These are phyloP conservation scores for Aporrectodea caliginosa DNA, from an alignment of 1,140 invertebrate species.

Conservation along the genomic window DNA sequence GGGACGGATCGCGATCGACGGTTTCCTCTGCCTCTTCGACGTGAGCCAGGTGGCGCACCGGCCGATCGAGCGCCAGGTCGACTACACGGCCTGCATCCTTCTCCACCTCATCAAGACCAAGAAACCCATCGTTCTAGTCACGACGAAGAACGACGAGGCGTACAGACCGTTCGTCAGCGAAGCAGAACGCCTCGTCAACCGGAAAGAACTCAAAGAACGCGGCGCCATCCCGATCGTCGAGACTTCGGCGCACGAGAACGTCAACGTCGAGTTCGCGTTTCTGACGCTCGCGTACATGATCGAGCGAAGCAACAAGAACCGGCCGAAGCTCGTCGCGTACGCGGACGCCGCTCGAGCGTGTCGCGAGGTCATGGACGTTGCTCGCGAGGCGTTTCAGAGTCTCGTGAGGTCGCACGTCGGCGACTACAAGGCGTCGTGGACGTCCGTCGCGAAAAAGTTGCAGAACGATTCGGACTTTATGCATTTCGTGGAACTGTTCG, in stretches of 20 bases:
- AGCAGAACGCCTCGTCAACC: slow-evolving; percentile 75
- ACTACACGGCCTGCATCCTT: slow-evolving; percentile 49
- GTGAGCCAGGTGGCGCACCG: slow-evolving; percentile 76
- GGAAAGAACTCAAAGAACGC: slow-evolving; percentile 89
- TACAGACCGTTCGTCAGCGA: slow-evolving; percentile 82
- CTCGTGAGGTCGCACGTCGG: slow-evolving; percentile 57
- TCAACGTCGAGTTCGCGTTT: slow-evolving; percentile 93
- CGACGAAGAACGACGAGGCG: slow-evolving; percentile 93
- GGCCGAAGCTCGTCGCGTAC: slow-evolving; percentile 71
- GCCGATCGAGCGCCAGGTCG: slow-evolving; percentile 67
- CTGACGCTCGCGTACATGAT: slow-evolving; percentile 86
- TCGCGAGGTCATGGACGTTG: slow-evolving; percentile 78
- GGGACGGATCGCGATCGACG: slow-evolving; percentile 88
- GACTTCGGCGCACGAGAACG: slow-evolving; percentile 92
- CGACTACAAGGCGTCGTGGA: slow-evolving; percentile 79
- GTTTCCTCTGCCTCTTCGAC: slow-evolving; percentile 93
- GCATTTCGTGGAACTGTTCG: slow-evolving; percentile 87
- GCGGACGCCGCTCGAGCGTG: slow-evolving; percentile 77
- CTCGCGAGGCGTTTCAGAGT: slow-evolving; percentile 47
- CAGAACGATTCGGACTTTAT: slow-evolving; percentile 81
- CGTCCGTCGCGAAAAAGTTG: slow-evolving; percentile 77
- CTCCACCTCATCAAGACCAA: slow-evolving; percentile 62
- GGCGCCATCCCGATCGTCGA: slow-evolving; percentile 78
- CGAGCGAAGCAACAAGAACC: slow-evolving; percentile 66
- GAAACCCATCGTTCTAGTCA: slow-evolving; percentile 89